Evolutionary conservation across 2,888 invertebrate species (phyloP).

Genomic region (Malthinus seriepunctatus): DNA sequence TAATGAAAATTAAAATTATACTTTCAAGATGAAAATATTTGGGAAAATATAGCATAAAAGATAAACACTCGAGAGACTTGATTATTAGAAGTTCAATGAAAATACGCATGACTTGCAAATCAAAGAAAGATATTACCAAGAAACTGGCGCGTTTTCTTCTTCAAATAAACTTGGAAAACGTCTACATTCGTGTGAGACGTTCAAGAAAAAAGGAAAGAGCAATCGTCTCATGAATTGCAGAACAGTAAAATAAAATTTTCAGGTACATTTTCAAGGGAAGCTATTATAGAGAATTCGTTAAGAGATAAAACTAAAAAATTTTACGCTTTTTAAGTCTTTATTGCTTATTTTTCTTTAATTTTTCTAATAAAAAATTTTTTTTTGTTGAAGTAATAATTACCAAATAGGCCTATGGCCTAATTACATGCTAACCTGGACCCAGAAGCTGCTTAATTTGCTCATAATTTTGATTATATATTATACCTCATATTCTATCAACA

Average conservation of each 20-base stretch:
- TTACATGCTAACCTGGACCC: no score
- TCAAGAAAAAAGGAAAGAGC: constrained; percentile 9
- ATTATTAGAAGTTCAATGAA: constrained; percentile 18
- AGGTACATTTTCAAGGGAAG: constrained; percentile 6
- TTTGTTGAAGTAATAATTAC: no score
- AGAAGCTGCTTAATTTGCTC: no score
- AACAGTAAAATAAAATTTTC: constrained; percentile 11
- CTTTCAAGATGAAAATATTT: no score
- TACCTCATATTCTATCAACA: no score
- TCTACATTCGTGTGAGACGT: constrained; percentile 11
- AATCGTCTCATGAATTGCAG: constrained; percentile 23
- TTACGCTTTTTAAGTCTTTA: no score
- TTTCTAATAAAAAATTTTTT: no score
- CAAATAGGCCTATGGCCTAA: no score
- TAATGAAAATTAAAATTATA: no score
- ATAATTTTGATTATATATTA: no score
- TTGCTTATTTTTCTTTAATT: no score
- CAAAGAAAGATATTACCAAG: constrained; percentile 16
- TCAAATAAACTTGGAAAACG: constrained; percentile 17
- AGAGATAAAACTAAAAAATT: no score
- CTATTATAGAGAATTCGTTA: not conserved
- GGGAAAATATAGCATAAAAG: not conserved
- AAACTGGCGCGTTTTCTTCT: constrained; percentile 11
- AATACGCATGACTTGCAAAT: constrained; percentile 21
- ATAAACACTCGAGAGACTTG: constrained; percentile 13